Percentiles rank a stretch among this genome's conserved stretches.
Conservation (phyloP, 2,888 invertebrate genomes). For the Aspidiotus rigidus region DNA sequence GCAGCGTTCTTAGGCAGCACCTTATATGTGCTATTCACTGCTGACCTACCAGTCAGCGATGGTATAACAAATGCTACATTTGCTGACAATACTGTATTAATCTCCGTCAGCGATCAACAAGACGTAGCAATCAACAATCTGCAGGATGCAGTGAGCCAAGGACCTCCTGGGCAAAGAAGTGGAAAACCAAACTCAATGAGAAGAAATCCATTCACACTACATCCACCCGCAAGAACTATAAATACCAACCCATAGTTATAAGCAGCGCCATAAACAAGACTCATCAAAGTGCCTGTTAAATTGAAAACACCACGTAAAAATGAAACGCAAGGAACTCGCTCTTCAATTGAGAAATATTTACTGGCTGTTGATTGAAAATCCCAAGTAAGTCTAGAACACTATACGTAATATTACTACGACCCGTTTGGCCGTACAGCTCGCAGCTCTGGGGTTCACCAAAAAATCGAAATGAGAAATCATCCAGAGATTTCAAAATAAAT, state of each 20-base stretch:
- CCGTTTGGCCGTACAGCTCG: neutral
- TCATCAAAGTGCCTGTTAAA: neutral
- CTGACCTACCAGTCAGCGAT: constrained; percentile 11
- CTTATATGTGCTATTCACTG: neutral
- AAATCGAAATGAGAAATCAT: neutral
- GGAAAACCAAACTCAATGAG: constrained; percentile 17
- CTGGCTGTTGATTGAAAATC: neutral
- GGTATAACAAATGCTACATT: neutral
- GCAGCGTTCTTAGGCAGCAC: neutral
- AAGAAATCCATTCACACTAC: neutral
- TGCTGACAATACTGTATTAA: constrained; percentile 5
- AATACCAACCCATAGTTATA: neutral
- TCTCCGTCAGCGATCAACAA: neutral
- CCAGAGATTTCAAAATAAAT: constrained; percentile 1
- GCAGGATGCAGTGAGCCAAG: neutral
- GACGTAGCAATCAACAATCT: neutral
- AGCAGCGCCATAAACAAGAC: neutral
- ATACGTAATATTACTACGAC: neutral
- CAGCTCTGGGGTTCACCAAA: neutral
- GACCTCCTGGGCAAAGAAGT: neutral
- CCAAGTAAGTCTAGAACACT: neutral
- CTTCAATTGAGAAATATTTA: neutral
- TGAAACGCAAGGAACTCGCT: neutral
- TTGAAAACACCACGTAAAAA: neutral
- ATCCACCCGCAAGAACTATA: constrained; percentile 5